phyloP scores from a whole-genome alignment of 2,113 vertebrate species.

The Narcine bancroftii region DNA sequence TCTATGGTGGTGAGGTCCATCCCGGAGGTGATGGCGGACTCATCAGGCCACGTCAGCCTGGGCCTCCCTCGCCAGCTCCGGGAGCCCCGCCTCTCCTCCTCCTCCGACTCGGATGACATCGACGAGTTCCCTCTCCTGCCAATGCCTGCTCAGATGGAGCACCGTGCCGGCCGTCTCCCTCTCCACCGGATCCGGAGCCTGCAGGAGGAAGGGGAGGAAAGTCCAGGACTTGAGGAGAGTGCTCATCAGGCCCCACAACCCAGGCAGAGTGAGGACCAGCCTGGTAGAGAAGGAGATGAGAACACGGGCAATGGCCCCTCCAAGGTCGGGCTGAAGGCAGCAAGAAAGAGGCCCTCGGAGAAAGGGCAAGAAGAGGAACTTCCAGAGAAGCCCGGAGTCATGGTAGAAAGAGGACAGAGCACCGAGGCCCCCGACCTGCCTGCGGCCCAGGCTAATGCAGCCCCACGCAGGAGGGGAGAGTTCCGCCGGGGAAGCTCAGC shows the following conservation, averaged over 20 bases:
- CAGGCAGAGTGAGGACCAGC: slow-evolving; percentile 26
- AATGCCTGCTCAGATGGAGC: slow-evolving; percentile 82
- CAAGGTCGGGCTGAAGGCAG: not conserved
- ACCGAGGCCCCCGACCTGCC: too few species aligned
- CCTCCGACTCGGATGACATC: slow-evolving; percentile 87
- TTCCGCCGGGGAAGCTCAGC: slow-evolving; percentile 83
- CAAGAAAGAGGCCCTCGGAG: slow-evolving; percentile 51
- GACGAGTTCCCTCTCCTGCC: slow-evolving; percentile 88
- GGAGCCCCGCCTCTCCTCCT: slow-evolving; percentile 70
- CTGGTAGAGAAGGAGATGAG: slow-evolving; percentile 44
- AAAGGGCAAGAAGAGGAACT: slow-evolving; percentile 60
- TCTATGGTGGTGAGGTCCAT: slow-evolving; percentile 92
- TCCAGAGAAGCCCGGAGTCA: slow-evolving; percentile 51
- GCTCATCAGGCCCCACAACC: too few species aligned
- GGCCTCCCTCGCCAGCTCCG: slow-evolving; percentile 76
- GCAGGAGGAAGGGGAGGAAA: slow-evolving; percentile 73
- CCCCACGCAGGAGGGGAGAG: slow-evolving; percentile 59
- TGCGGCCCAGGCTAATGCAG: slow-evolving; percentile 38
- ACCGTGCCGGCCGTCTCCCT: slow-evolving; percentile 82
- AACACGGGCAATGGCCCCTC: slow-evolving; percentile 40
- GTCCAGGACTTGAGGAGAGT: too few species aligned
- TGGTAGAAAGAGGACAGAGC: too few species aligned
- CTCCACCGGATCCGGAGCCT: slow-evolving; percentile 44
- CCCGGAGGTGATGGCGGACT: slow-evolving; percentile 79
- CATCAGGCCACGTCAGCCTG: slow-evolving; percentile 80